A percentile compares a stretch with the other conserved stretches of the same genome.
Evolutionary conservation across 2,888 invertebrate genomes (phyloP).

Genomic region (Cantharis lateralis): DNA sequence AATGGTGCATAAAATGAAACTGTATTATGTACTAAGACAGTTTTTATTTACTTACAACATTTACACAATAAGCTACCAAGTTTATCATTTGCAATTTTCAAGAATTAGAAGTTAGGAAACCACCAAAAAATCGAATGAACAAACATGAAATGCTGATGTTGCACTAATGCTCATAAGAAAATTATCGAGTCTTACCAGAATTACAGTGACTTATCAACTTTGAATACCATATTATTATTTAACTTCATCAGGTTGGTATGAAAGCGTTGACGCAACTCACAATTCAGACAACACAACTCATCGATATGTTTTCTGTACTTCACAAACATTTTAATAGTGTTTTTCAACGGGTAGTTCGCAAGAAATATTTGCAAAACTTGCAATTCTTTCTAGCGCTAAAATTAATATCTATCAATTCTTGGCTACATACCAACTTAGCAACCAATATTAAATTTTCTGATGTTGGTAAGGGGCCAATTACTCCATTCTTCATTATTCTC

Average conservation of each 20-base stretch:
- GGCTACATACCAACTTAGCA: neutral
- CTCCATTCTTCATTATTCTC: neutral
- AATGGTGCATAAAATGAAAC: neutral
- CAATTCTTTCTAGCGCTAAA: neutral
- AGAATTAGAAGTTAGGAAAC: neutral
- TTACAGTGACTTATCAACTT: too few species aligned
- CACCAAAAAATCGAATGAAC: neutral
- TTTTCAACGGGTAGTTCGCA: neutral
- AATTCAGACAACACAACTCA: neutral
- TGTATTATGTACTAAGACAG: neutral
- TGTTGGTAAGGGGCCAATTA: neutral
- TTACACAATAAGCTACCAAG: neutral
- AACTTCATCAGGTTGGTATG: too few species aligned
- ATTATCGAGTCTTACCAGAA: too few species aligned
- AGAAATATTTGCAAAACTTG: neutral
- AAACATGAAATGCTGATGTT: too few species aligned
- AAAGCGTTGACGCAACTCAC: too few species aligned
- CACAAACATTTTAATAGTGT: neutral
- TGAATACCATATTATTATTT: too few species aligned
- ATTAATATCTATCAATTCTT: neutral
- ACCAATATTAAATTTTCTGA: neutral
- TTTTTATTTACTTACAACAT: neutral
- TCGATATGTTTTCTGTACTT: neutral
- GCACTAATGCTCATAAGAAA: too few species aligned
- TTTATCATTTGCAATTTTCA: neutral